Evolutionary conservation across 2,888 invertebrate species (phyloP).

Genomic region (Drosophila dives): DNA sequence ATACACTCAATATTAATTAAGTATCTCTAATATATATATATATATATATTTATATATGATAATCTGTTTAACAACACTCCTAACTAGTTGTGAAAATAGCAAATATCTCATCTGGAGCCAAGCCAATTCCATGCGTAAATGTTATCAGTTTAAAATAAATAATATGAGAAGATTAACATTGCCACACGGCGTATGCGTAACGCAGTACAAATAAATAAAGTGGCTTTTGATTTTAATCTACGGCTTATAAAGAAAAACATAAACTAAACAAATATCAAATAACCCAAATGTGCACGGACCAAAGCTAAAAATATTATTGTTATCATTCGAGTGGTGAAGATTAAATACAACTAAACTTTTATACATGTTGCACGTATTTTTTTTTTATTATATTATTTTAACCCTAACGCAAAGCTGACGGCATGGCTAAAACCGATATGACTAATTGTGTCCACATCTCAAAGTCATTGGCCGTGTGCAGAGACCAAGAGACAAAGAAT

Average conservation of each 20-base stretch:
- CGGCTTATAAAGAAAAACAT: not conserved
- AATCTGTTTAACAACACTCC: too few species aligned
- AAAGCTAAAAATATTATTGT: not conserved
- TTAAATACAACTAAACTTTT: not conserved
- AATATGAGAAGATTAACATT: not conserved
- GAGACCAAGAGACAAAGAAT: conserved; percentile 1
- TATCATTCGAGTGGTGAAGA: not conserved
- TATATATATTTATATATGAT: not conserved
- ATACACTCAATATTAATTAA: not conserved
- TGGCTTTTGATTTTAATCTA: not conserved
- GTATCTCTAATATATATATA: not conserved
- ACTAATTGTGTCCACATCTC: not conserved
- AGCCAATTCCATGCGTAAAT: conserved; percentile 8
- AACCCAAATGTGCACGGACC: not conserved
- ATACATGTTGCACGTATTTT: not conserved
- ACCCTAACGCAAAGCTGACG: not conserved
- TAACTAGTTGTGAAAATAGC: not conserved
- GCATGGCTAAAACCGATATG: not conserved
- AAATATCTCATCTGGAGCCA: not conserved
- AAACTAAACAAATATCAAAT: not conserved
- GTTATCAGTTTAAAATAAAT: conserved; percentile 6
- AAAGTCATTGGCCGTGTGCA: conserved; percentile 5
- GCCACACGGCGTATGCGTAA: conserved; percentile 15
- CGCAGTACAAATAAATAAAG: not conserved
- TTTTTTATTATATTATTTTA: not conserved